phyloP scores from a whole-genome alignment of 1,140 invertebrate genomes.

The Dendrolimus kikuchii region DNA sequence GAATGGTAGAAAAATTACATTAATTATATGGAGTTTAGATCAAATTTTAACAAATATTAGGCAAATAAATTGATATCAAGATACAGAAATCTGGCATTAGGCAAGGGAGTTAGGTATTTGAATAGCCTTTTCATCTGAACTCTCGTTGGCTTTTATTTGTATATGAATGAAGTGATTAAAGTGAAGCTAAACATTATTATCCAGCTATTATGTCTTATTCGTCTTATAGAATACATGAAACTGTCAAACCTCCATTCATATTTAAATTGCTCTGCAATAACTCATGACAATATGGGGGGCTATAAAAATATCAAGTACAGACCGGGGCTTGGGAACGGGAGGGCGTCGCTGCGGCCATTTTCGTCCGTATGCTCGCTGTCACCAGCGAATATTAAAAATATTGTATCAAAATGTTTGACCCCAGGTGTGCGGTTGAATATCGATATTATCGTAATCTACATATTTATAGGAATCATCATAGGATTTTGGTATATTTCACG shows the following conservation, averaged over 20 bases:
- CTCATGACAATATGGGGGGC: constrained; percentile 57
- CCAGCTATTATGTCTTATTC: constrained; percentile 4
- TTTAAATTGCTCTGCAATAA: constrained; percentile 60
- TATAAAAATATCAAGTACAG: constrained; percentile 67
- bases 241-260: constrained; percentile 59
- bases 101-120: too few species aligned
- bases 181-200: too few species aligned
- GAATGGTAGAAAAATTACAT: too few species aligned
- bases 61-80: too few species aligned
- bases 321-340: constrained; percentile 15
- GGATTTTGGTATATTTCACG: too few species aligned
- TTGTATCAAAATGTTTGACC: constrained; percentile 24
- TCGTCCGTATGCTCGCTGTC: constrained; percentile 21
- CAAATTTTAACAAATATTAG: too few species aligned
- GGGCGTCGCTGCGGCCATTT: constrained; percentile 11
- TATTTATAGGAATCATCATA: too few species aligned
- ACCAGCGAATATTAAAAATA: constrained; percentile 40
- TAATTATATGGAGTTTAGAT: too few species aligned
- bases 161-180: too few species aligned
- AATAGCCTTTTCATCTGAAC: too few species aligned
- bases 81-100: too few species aligned
- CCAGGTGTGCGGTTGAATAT: constrained; percentile 16
- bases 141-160: too few species aligned
- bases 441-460: constrained; percentile 3
- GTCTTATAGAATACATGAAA: constrained; percentile 39